phyloP scores from a whole-genome alignment of 2,888 invertebrate genomes.

The Ryuthela nishihirai region DNA sequence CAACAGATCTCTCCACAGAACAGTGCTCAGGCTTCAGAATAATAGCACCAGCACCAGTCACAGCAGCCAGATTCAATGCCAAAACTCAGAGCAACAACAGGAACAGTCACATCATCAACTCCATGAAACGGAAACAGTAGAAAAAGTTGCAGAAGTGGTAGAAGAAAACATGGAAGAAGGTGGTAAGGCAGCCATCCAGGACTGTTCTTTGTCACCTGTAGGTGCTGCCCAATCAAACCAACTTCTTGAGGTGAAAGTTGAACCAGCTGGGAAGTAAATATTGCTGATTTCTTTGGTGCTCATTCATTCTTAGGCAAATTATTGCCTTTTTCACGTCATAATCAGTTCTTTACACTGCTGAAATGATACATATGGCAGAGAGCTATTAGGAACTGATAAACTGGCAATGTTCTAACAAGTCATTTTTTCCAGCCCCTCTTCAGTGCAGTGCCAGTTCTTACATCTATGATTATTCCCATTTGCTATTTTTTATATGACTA shows the following conservation, averaged over 20 bases:
- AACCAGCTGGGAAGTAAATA: constrained; percentile 27
- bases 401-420: too few relatives aligned
- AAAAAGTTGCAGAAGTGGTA: too few relatives aligned
- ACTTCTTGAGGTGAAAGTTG: constrained; percentile 8
- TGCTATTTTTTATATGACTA: constrained; percentile 3
- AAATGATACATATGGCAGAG: too few relatives aligned
- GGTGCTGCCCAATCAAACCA: constrained; percentile 25
- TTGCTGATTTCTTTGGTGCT: constrained; percentile 37
- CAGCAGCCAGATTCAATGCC: constrained; percentile 1
- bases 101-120: background rate
- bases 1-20: constrained; percentile 14
- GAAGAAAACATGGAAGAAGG: too few relatives aligned
- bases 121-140: too few relatives aligned
- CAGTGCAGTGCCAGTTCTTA: constrained; percentile 34
- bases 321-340: constrained; percentile 21
- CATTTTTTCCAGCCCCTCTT: too few relatives aligned
- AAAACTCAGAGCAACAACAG: background rate
- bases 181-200: too few relatives aligned
- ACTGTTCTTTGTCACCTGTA: background rate
- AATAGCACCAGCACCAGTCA: background rate
- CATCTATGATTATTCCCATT: constrained; percentile 12
- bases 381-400: too few relatives aligned
- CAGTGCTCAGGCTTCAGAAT: constrained; percentile 5
- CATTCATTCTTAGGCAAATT: constrained; percentile 28
- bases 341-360: constrained; percentile 33